Evolutionary conservation across 1,140 invertebrate species (phyloP), one percentile per base, ranked within the genome.

Genomic region (Phocides pigmalion): DNA sequence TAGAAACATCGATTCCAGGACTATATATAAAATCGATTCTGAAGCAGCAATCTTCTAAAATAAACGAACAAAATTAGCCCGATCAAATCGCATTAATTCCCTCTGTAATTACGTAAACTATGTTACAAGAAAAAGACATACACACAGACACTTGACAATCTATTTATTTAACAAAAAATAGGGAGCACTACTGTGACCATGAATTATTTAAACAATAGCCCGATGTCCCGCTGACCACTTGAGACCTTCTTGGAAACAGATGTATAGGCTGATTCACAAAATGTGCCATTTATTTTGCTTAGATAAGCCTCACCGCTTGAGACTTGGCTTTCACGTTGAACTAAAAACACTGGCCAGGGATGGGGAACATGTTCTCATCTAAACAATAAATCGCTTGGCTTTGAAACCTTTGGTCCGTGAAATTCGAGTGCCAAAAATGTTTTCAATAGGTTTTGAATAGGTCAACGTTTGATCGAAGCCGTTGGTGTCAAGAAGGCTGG

Each of bases 151-250:
- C 25, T 44, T 42, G 25, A 47, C 4, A 19, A 22, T 37, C 56
- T 47, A 49, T 61, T 61, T 47, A 22, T 61, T 47, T 17, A 46
- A 41, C 44, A 53, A 37, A 49, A 47, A 61, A 61, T 5, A 46
- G 17, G 37, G 17, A 37, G 22, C 44, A 47, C 56, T 47, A 61
- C 56, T 47, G 44, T 47, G 56, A 61, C 56, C 56, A 47, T 47
- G 56, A 47, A 37, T 61, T 61, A 47, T 61, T 47, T 61, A 47
- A 61, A 61, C 42, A 61, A 61, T 47, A 61, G 54, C 1, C 42
- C 14, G 14, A 25, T 37, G 28, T 47, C 56, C 56, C 56, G 56
- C 56, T 59, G 56, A 37, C 56, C 28, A 47, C 56, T 59, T 37
- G 28, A 47, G 42, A 0, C 56, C 56, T 59, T 59, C 56, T 59